These are phyloP conservation scores for Thamnophis sirtalis DNA, from an alignment of 2,113 vertebrate species.

Conservation along the genomic window DNA sequence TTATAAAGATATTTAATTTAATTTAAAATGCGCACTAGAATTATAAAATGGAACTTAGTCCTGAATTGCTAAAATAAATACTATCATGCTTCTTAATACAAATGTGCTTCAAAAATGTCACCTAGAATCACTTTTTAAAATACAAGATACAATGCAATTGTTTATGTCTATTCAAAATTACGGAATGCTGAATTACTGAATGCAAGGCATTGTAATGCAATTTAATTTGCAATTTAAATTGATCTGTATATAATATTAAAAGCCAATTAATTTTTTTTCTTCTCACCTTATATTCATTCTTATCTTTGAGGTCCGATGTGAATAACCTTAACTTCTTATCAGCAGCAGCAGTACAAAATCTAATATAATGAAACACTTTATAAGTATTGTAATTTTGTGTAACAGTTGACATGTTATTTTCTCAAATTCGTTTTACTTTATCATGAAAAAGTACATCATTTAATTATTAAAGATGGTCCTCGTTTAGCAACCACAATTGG, in stretches of 20 bases:
- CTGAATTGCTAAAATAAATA: neutral
- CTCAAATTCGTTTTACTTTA: conserved; percentile 7
- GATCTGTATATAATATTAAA: neutral
- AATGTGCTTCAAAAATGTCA: neutral
- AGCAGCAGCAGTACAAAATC: conserved; percentile 90
- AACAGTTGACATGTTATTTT: neutral
- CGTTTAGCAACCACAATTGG: neutral
- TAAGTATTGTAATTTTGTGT: neutral
- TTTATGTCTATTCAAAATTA: neutral
- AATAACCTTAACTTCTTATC: conserved; percentile 87
- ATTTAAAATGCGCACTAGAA: neutral
- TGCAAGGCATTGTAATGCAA: neutral
- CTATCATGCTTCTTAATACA: neutral
- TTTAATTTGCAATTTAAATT: neutral
- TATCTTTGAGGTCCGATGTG: conserved; percentile 88
- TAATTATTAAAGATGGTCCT: neutral
- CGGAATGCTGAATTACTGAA: neutral
- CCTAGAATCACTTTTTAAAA: neutral
- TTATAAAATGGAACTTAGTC: neutral
- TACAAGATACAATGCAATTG: neutral
- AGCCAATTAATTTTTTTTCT: neutral
- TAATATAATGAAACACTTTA: conserved; percentile 54
- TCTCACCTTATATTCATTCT: conserved; percentile 87
- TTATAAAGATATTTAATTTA: neutral
- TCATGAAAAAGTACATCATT: neutral